Evolutionary conservation across 1,140 invertebrate genomes (phyloP), one percentile per base, ranked within the genome.

Genomic region (Sminthurinus signatus): DNA sequence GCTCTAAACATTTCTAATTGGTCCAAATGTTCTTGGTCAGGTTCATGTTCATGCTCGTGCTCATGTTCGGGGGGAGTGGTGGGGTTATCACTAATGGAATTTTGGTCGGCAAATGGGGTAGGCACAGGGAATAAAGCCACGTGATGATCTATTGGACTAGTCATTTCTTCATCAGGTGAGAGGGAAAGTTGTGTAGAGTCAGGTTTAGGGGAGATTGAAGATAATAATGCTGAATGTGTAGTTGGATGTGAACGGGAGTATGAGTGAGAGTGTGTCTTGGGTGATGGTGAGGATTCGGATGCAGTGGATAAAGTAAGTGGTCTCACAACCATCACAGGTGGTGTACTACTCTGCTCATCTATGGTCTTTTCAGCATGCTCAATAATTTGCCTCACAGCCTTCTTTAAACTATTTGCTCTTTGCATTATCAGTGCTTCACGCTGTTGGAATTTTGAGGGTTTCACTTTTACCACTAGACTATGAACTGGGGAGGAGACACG

Each of bases 331-430:
- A 64, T 62, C 31, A 67, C 56, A 19, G 67, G 62, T 0, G 59
- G 58, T 12, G 64, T 43, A 21, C 71, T 48, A 15, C 66, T 75
- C 61, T 79, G 83, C 72, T 81, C 84, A 67, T 82, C 84, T 52
- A 80, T 78, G 58, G 78, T 79, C 76, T 81, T 79, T 71, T 91
- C 89, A 1, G 87, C 86, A 73, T 91, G 86, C 73, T 91, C 88
- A 28, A 91, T 85, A 25, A 93, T 83, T 76, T 85, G 86, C 68
- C 88, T 81, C 31, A 95, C 84, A 51, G 91, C 91, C 88, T 86
- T 73, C 15, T 94, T 93, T 63, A 96, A 82, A 78, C 91, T 95
- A 75, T 94, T 83, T 82, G 81, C 82, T 60, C 82, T 69, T 19
- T n/a, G n/a, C n/a, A 78, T 81, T 81, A 83, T 82, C 5, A 83